These are phyloP conservation scores for Cephalotes varians DNA, from an alignment of 2,888 invertebrate genomes.

Conservation along the genomic window DNA sequence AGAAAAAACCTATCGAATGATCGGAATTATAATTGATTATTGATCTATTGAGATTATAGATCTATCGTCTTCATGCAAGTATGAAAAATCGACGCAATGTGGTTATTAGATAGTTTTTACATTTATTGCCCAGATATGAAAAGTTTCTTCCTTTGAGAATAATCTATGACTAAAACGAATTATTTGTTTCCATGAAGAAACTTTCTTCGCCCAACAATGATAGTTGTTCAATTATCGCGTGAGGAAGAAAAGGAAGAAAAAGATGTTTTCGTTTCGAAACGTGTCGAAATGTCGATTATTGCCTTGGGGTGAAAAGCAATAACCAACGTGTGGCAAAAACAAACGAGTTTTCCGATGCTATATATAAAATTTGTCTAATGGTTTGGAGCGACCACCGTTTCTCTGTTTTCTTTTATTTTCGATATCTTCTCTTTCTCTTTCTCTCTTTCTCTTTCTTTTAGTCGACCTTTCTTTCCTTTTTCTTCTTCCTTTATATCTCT, in stretches of 20 bases:
- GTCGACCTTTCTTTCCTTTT: constrained; percentile 56
- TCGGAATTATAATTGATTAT: background rate
- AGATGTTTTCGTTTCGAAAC: constrained; percentile 21
- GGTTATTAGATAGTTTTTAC: background rate
- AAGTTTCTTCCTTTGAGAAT: background rate
- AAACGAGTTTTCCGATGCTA: constrained; percentile 77
- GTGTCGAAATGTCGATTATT: constrained; percentile 64
- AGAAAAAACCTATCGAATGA: background rate
- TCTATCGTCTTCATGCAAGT: too few relatives aligned
- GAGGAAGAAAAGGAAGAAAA: background rate
- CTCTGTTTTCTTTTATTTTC: constrained; percentile 70
- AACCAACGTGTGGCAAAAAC: constrained; percentile 67
- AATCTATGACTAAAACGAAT: constrained; percentile 1
- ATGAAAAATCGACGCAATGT: background rate
- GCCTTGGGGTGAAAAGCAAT: constrained; percentile 58
- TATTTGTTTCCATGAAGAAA: constrained; percentile 9
- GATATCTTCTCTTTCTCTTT: constrained; percentile 62
- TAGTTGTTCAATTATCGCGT: constrained; percentile 27
- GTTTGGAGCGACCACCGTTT: constrained; percentile 73
- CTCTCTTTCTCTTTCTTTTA: constrained; percentile 49
- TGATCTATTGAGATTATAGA: background rate
- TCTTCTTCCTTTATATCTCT: constrained; percentile 60
- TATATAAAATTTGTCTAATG: constrained; percentile 84
- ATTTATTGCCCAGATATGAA: background rate
- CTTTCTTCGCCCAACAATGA: background rate